A percentile compares a stretch with the other conserved stretches of the same genome.
phyloP scores from a whole-genome alignment of 2,113 vertebrate species.

The Hippocampus barbouri region DNA sequence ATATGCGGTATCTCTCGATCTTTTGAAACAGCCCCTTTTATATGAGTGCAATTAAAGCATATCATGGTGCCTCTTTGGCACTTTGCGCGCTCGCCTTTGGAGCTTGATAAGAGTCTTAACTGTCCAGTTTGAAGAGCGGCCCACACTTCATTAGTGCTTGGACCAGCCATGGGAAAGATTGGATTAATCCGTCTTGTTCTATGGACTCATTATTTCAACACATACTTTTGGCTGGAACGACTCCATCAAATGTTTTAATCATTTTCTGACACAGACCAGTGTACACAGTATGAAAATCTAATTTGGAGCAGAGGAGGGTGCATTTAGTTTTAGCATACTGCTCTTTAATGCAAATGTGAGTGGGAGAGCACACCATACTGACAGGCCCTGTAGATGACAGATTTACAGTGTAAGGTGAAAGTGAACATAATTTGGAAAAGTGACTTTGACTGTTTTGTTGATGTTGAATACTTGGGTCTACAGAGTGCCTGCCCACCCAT shows the following conservation, averaged over 20 bases:
- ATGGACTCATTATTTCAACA: conserved; percentile 13
- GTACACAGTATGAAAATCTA: background rate
- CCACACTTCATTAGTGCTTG: conserved; percentile 29
- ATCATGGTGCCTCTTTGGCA: conserved; percentile 28
- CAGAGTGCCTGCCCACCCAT: no score
- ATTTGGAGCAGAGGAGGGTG: background rate
- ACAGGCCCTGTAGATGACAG: no score
- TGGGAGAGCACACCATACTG: no score
- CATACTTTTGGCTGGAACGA: background rate
- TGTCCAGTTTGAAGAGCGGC: conserved; percentile 22
- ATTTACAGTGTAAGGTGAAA: no score
- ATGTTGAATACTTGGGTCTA: no score
- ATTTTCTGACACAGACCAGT: background rate
- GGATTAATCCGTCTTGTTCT: conserved; percentile 29
- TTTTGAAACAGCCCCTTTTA: conserved; percentile 41
- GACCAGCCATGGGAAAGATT: conserved; percentile 18
- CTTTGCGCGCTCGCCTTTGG: conserved; percentile 23
- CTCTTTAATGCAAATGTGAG: no score
- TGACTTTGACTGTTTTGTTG: no score
- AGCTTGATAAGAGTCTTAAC: conserved; percentile 34
- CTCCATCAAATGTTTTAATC: background rate
- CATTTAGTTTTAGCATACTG: no score
- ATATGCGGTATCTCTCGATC: conserved; percentile 6
- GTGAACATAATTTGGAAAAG: no score
- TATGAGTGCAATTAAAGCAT: conserved; percentile 42